Evolutionary conservation across 2,888 invertebrate genomes (phyloP).

Genomic region (Tenthredo scrophulariae): DNA sequence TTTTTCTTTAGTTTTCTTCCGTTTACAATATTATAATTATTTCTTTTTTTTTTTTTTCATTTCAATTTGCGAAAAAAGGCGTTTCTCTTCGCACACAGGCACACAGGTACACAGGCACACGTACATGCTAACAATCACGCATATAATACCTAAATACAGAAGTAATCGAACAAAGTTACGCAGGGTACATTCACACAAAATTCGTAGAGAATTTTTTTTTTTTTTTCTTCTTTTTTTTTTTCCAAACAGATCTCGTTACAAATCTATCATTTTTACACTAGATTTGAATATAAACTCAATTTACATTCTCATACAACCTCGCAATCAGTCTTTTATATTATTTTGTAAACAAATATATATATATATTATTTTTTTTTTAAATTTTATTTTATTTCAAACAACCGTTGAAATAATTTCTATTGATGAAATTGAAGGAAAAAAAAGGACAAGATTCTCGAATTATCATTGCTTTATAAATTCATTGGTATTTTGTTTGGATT

Average conservation of each 20-base stretch:
- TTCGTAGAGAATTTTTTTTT: not conserved
- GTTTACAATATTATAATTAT: not conserved
- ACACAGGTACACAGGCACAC: not conserved
- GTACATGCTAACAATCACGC: not conserved
- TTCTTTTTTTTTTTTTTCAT: not conserved
- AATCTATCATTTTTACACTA: not conserved
- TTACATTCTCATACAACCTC: constrained; percentile 45
- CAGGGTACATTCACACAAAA: constrained; percentile 26
- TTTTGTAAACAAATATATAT: constrained; percentile 16
- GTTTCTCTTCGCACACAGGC: not conserved
- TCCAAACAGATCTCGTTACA: not conserved
- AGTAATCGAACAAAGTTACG: not conserved
- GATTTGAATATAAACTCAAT: constrained; percentile 15
- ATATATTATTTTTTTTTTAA: not conserved
- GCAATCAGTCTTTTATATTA: constrained; percentile 44
- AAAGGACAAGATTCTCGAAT: not conserved
- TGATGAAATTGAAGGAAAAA: not conserved
- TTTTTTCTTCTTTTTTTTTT: not conserved
- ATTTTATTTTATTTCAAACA: constrained; percentile 1
- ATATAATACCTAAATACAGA: constrained; percentile 1
- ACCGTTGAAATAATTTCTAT: not conserved
- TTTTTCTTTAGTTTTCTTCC: not conserved
- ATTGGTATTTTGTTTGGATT: not conserved
- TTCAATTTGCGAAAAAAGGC: not conserved
- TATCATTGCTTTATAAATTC: not conserved